Base-by-base conservation (phyloP, 2,797 vertebrate species). In the Hydrophis major region DNA sequence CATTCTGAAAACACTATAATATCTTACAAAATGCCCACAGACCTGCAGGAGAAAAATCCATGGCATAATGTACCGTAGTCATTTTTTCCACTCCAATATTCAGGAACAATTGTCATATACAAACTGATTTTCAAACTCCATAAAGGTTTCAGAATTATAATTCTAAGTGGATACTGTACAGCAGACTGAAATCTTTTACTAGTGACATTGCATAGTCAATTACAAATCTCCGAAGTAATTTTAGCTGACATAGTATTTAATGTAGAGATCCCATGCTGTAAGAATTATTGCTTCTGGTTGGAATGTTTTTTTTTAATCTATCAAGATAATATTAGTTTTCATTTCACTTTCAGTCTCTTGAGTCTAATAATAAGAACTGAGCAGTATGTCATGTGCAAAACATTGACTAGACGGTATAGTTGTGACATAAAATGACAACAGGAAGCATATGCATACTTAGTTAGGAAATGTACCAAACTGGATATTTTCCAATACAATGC, bases 181-280 rank as follows among this genome's bases (percentile, higher is more conserved):
- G 53, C 74, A 92, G 92, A 94, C 89, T 86, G 59, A 92, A 89
- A 92, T 89, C 87, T 61, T 92, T 86, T 92, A 89, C 69, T 91
- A 89, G 89, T 92, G 92, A 94, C 87, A 92, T 94, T 89, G 89
- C 92, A 92, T 89, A 91, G 93, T 94, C 92, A 94, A 94, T 94
- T 94, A 92, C 89, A 69, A 94, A 88, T 91, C 92, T 90, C 93
- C 89, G 92, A 94, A 94, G 92, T 86, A 92, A 92, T 94, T 94
- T 92, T 53, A 91, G 47, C 92, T 89, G 93, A 94, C 60, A 94
- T 60, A 69, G 89, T 66, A 91, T 94, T 89, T 91, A 92, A 92
- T 42, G 7, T 91, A 61, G 69, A 92, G 89, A 91, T 91, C 87
- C 89, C 89, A 91, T 50, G 37, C 90, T 92, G 69, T 91, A 94